A percentile compares a stretch with the other conserved stretches of the same genome.
Conservation (phyloP, 2,797 vertebrate genomes). For the Hippoglossus hippoglossus region DNA sequence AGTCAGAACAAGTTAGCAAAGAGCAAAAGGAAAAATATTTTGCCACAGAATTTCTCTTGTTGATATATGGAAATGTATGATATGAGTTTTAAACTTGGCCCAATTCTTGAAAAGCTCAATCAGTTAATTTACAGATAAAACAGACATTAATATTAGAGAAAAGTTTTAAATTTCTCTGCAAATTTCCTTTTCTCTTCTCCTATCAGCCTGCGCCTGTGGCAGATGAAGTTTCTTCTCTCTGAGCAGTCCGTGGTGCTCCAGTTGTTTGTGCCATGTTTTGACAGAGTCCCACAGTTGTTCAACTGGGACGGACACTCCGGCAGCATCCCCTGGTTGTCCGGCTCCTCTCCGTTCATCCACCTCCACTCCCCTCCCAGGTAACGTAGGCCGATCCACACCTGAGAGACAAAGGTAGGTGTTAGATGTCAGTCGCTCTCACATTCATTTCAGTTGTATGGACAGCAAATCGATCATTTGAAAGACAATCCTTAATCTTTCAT, state of each 20-base stretch:
- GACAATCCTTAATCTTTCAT: not conserved
- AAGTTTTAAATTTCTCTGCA: not conserved
- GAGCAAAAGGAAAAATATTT: too few species aligned
- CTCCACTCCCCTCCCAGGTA: slow-evolving; percentile 58
- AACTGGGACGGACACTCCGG: slow-evolving; percentile 29
- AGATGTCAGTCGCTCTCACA: not conserved
- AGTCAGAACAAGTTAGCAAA: too few species aligned
- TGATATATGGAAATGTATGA: not conserved
- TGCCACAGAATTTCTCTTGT: too few species aligned
- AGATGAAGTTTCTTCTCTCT: slow-evolving; percentile 64
- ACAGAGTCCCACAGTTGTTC: slow-evolving; percentile 53
- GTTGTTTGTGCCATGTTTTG: not conserved
- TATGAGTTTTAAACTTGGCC: not conserved
- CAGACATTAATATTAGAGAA: not conserved
- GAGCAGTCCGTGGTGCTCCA: slow-evolving; percentile 52
- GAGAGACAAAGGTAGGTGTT: slow-evolving; percentile 9
- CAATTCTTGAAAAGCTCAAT: too few species aligned
- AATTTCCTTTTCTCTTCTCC: too few species aligned
- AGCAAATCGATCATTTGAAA: not conserved
- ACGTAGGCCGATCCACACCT: slow-evolving; percentile 62
- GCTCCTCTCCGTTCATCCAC: slow-evolving; percentile 21
- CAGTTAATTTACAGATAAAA: not conserved
- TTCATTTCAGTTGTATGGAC: not conserved
- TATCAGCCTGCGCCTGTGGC: not conserved
- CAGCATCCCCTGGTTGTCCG: not conserved